Percentiles rank a stretch among this genome's conserved stretches.
Evolutionary conservation across 2,113 vertebrate genomes (phyloP).

Genomic region (Pagrus major): DNA sequence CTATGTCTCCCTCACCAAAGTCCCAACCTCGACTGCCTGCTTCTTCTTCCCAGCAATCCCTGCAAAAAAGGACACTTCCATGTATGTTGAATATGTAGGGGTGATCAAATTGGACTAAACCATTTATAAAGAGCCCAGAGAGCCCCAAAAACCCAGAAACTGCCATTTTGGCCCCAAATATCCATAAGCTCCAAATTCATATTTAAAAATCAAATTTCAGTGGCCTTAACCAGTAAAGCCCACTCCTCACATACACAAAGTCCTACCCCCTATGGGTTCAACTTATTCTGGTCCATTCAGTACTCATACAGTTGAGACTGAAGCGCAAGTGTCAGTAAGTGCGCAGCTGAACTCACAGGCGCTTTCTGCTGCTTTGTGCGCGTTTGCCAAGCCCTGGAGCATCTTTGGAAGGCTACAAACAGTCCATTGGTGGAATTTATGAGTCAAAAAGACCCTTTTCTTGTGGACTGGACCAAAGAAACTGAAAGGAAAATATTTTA

Average conservation of each 20-base stretch:
- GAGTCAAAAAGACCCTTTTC: constrained; percentile 37
- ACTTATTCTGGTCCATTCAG: constrained; percentile 79
- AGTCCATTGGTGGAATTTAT: constrained; percentile 6
- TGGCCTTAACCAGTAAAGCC: constrained; percentile 50
- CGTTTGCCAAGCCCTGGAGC: constrained; percentile 58
- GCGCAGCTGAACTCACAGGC: constrained; percentile 62
- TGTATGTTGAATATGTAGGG: constrained; percentile 83
- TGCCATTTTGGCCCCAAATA: constrained; percentile 29
- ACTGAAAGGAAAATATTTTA: constrained; percentile 5
- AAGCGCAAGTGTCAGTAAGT: constrained; percentile 47
- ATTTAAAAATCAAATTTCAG: constrained; percentile 41
- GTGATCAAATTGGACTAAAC: constrained; percentile 79
- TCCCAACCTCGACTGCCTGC: constrained; percentile 78
- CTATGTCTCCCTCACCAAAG: constrained; percentile 65
- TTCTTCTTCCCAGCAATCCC: constrained; percentile 89
- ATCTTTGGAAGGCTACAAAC: constrained; percentile 39
- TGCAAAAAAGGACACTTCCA: constrained; percentile 87
- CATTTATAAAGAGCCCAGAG: constrained; percentile 55
- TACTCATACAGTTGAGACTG: constrained; percentile 68
- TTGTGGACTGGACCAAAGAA: constrained; percentile 33
- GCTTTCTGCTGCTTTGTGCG: constrained; percentile 35
- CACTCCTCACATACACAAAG: constrained; percentile 48
- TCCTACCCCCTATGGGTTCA: constrained; percentile 74
- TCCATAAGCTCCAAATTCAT: constrained; percentile 24
- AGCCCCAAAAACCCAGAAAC: constrained; percentile 46